Evolutionary conservation across 2,888 invertebrate genomes (phyloP).

Genomic region (Drosophila meridionalis): DNA sequence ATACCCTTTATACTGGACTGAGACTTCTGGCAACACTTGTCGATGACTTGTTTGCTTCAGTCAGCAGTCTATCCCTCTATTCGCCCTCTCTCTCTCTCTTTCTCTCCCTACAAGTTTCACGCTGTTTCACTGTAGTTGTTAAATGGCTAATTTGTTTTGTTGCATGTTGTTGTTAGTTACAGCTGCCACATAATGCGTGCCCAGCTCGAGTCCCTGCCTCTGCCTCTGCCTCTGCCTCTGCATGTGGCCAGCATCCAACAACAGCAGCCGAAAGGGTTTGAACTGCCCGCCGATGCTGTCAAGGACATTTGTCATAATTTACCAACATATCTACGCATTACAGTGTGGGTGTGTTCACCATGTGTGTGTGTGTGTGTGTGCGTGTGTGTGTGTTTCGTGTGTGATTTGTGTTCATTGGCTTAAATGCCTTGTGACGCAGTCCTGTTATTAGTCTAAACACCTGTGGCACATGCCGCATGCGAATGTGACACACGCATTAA

Average conservation of each 20-base stretch:
- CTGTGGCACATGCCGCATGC: constrained; percentile 83
- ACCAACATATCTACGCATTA: constrained; percentile 53
- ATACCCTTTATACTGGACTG: background rate
- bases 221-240: background rate
- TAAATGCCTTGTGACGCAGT: constrained; percentile 63
- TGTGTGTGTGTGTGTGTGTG: constrained; percentile 19
- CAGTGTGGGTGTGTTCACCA: constrained; percentile 23
- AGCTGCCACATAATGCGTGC: constrained; percentile 70
- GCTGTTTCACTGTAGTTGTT: constrained; percentile 45
- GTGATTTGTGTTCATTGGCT: constrained; percentile 75
- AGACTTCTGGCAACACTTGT: constrained; percentile 46
- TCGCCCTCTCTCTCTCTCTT: background rate
- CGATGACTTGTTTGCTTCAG: constrained; percentile 29
- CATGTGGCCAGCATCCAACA: constrained; percentile 7
- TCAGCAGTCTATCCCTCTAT: background rate
- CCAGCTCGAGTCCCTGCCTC: background rate
- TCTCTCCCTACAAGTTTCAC: background rate
- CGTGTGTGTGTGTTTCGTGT: constrained; percentile 31
- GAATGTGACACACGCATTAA: constrained; percentile 75
- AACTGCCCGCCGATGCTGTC: constrained; percentile 64
- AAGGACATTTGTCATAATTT: constrained; percentile 81
- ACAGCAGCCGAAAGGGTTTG: constrained; percentile 60
- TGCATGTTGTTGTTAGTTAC: constrained; percentile 76
- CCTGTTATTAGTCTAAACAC: constrained; percentile 81
- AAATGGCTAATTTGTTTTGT: constrained; percentile 79